These are phyloP conservation scores for Drosophila azteca DNA, from an alignment of 1,140 invertebrate genomes.

Conservation along the genomic window DNA sequence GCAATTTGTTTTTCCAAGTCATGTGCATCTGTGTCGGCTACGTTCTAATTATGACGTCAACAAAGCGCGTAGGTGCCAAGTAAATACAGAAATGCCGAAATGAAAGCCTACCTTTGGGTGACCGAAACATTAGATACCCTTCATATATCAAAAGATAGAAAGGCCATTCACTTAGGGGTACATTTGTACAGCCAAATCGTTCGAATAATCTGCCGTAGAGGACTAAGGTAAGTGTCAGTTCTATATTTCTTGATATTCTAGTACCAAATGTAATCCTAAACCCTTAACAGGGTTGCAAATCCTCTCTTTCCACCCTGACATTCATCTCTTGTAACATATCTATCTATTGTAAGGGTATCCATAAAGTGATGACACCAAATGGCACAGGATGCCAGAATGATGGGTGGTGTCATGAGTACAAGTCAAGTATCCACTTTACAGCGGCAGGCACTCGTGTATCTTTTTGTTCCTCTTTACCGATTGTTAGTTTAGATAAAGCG, in stretches of 20 bases:
- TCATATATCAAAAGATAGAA: background rate
- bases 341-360: background rate
- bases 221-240: background rate
- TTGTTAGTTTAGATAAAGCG: conserved; percentile 40
- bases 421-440: conserved; percentile 32
- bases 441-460: background rate
- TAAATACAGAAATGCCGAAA: conserved; percentile 1
- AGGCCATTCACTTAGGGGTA: no score
- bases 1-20: conserved; percentile 73
- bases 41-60: conserved; percentile 66
- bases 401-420: no score
- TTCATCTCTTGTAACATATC: no score
- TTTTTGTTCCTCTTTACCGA: conserved; percentile 25
- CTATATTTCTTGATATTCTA: no score
- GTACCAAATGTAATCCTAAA: no score
- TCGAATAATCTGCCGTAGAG: background rate
- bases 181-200: no score
- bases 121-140: background rate
- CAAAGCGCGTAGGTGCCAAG: conserved; percentile 32
- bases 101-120: background rate
- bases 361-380: conserved; percentile 13
- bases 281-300: no score
- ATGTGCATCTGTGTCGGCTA: conserved; percentile 50
- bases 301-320: no score
- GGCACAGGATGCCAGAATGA: background rate